Percentiles rank a stretch among this genome's conserved stretches.
Evolutionary conservation across 2,888 invertebrate species (phyloP).

Genomic region (Trichopria drosophilae): DNA sequence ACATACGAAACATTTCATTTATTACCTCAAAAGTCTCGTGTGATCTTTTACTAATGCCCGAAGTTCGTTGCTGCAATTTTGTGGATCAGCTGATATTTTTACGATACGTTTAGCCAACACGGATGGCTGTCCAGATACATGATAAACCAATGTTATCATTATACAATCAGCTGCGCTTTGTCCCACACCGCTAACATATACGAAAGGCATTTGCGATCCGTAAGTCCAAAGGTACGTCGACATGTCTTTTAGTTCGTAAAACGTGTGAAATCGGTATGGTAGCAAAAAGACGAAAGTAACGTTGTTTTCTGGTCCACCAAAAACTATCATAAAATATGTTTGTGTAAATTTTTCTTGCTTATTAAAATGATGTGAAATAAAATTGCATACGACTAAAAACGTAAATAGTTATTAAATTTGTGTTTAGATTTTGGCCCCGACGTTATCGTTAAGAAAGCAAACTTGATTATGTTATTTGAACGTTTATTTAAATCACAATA

Average conservation of each 20-base stretch:
- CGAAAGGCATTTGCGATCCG: slow-evolving; percentile 42
- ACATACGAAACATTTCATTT: not conserved
- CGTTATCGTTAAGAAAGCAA: too few relatives aligned
- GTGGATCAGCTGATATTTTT: slow-evolving; percentile 32
- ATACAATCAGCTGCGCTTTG: slow-evolving; percentile 45
- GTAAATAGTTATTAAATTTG: too few relatives aligned
- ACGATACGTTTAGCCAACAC: slow-evolving; percentile 41
- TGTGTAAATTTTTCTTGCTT: too few relatives aligned
- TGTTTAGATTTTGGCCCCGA: too few relatives aligned
- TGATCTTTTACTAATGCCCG: slow-evolving; percentile 38
- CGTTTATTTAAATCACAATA: too few relatives aligned
- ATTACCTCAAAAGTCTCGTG: slow-evolving; percentile 40
- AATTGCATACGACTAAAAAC: too few relatives aligned
- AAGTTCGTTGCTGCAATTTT: slow-evolving; percentile 35
- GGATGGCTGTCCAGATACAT: slow-evolving; percentile 45
- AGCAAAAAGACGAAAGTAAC: slow-evolving; percentile 33
- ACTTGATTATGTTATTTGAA: too few relatives aligned
- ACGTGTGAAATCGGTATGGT: slow-evolving; percentile 47
- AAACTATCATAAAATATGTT: too few relatives aligned
- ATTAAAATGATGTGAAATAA: too few relatives aligned
- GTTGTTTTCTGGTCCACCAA: slow-evolving; percentile 16
- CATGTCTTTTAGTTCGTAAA: slow-evolving; percentile 42
- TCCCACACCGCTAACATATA: slow-evolving; percentile 42
- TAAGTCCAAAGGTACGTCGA: slow-evolving; percentile 43
- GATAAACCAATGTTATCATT: slow-evolving; percentile 44